Percentiles rank a stretch among this genome's conserved stretches.
Conservation (phyloP, 2,797 vertebrate genomes). For the Emydoidea blandingii region DNA sequence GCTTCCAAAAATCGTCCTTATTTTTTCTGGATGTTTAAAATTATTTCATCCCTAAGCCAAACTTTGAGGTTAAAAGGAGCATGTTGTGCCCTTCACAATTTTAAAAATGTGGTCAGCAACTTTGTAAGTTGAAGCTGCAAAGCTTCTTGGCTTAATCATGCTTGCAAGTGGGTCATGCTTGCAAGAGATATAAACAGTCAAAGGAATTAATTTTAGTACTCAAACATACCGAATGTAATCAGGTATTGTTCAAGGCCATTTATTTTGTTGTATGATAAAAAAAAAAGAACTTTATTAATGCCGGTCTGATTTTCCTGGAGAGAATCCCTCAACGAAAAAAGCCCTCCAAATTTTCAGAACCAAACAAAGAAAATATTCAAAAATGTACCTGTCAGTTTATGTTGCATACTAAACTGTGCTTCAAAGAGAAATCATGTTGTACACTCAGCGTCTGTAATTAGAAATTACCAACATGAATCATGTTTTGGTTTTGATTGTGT, state of each 20-base stretch:
- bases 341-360: constrained; percentile 44
- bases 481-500: background rate
- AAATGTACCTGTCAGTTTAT: constrained; percentile 48
- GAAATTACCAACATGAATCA: constrained; percentile 22
- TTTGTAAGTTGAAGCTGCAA: background rate
- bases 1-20: background rate
- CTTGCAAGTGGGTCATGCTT: background rate
- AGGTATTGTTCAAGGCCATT: constrained; percentile 49
- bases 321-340: constrained; percentile 18
- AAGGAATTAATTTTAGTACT: constrained; percentile 12
- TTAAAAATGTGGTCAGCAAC: background rate
- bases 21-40: background rate
- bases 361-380: constrained; percentile 29
- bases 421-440: constrained; percentile 27
- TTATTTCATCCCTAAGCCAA: constrained; percentile 9
- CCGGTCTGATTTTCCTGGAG: constrained; percentile 34
- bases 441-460: constrained; percentile 32
- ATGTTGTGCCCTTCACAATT: background rate
- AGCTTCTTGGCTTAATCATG: background rate
- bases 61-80: background rate
- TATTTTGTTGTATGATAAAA: constrained; percentile 27
- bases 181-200: background rate
- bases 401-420: constrained; percentile 21
- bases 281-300: constrained; percentile 3
- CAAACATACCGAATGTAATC: constrained; percentile 17